These are phyloP conservation scores for Anthonomus grandis DNA, from an alignment of 1,140 invertebrate genomes.

Conservation along the genomic window DNA sequence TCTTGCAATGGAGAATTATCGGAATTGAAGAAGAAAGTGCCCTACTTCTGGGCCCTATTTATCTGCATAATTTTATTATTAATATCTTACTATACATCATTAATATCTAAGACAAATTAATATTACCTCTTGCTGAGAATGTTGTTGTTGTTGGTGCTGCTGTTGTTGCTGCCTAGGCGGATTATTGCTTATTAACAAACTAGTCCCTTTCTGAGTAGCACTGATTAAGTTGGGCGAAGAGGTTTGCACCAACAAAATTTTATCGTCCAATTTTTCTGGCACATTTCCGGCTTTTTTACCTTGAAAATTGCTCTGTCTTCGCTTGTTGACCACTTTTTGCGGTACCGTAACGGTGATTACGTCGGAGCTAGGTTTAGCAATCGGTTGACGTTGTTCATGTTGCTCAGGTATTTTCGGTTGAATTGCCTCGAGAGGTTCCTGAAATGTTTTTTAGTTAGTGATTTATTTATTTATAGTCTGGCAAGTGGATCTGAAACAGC, in stretches of 20 bases:
- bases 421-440: too few relatives aligned
- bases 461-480: too few relatives aligned
- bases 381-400: too few relatives aligned
- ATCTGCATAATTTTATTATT: too few relatives aligned
- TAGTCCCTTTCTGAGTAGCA: slow-evolving; percentile 25
- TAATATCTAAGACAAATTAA: too few relatives aligned
- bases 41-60: too few relatives aligned
- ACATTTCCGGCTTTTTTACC: background rate
- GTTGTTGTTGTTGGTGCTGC: too few relatives aligned
- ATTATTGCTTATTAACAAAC: slow-evolving; percentile 32
- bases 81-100: background rate
- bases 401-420: too few relatives aligned
- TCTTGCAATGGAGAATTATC: too few relatives aligned
- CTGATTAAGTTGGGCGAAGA: slow-evolving; percentile 22
- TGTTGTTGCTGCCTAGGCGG: slow-evolving; percentile 17
- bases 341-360: slow-evolving; percentile 12
- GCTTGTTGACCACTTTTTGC: slow-evolving; percentile 7
- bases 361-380: background rate
- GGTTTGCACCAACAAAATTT: slow-evolving; percentile 1
- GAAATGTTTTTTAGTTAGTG: too few relatives aligned
- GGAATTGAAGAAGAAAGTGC: too few relatives aligned
- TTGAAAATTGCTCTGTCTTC: slow-evolving; percentile 15
- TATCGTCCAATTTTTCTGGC: slow-evolving; percentile 19
- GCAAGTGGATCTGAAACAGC: too few relatives aligned
- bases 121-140: slow-evolving; percentile 15